Conservation (phyloP, 2,888 invertebrate species). For the Lamproptera curius region DNA sequence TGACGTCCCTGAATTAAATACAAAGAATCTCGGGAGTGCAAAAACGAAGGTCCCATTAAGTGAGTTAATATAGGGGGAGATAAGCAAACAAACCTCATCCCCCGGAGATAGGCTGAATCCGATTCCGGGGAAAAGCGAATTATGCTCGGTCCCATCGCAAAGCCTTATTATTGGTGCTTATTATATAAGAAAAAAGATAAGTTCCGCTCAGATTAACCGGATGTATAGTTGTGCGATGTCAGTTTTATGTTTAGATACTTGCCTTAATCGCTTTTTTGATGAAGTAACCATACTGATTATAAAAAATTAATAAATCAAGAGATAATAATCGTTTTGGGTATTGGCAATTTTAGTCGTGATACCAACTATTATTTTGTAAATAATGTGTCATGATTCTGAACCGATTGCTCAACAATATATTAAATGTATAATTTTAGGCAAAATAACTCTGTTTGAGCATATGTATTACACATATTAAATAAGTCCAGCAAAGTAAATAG, state of each 20-base stretch:
- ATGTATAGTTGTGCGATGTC: neutral
- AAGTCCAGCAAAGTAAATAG: too few relatives aligned
- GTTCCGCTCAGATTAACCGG: neutral
- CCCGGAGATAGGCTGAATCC: conserved; percentile 16
- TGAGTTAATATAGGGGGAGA: conserved; percentile 18
- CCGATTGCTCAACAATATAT: too few relatives aligned
- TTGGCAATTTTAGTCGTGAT: too few relatives aligned
- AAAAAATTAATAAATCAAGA: too few relatives aligned
- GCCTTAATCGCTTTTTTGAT: too few relatives aligned
- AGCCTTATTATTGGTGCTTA: conserved; percentile 12
- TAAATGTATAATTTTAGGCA: too few relatives aligned
- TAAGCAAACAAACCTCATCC: conserved; percentile 18
- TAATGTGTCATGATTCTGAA: too few relatives aligned
- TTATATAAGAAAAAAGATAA: neutral
- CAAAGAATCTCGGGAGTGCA: conserved; percentile 11
- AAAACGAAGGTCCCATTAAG: conserved; percentile 14
- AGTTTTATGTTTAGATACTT: neutral
- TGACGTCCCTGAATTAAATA: conserved; percentile 11
- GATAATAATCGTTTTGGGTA: too few relatives aligned
- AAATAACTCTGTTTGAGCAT: too few relatives aligned
- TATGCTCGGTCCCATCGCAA: conserved; percentile 3
- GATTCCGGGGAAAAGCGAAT: conserved; percentile 17
- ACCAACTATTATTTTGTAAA: too few relatives aligned
- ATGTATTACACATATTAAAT: too few relatives aligned
- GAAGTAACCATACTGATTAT: too few relatives aligned